Conservation (phyloP, 2,888 invertebrate species). For the Lucinisca nassula region DNA sequence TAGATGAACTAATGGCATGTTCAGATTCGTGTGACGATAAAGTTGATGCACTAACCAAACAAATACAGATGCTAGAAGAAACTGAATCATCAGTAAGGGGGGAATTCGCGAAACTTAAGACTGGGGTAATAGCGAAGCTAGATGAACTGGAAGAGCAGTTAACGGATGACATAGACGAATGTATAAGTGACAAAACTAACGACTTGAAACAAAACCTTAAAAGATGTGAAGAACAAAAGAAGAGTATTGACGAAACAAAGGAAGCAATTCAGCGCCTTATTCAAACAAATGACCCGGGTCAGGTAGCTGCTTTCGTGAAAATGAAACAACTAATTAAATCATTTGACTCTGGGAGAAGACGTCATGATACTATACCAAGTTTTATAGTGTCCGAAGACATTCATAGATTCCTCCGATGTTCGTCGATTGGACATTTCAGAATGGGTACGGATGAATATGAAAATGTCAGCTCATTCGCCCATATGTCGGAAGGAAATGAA, state of each 20-base stretch:
- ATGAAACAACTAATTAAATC: background rate
- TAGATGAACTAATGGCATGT: background rate
- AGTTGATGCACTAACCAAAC: background rate
- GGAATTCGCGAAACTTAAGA: background rate
- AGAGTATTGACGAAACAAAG: background rate
- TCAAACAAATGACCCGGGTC: background rate
- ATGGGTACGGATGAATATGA: background rate
- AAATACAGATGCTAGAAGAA: background rate
- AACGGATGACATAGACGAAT: background rate
- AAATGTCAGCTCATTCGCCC: background rate
- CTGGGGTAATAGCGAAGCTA: background rate
- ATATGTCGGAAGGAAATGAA: background rate
- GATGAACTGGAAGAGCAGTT: background rate
- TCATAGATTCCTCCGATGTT: background rate
- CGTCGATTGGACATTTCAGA: background rate
- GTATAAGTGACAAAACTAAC: background rate
- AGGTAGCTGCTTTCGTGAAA: background rate
- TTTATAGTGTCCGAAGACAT: background rate
- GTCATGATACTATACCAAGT: background rate
- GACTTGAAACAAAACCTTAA: background rate
- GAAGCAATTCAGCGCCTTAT: background rate
- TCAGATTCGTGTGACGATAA: background rate
- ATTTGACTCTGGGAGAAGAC: background rate
- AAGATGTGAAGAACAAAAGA: background rate
- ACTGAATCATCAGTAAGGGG: background rate